Conservation (phyloP, 1,140 invertebrate species). For the Chlorops oryzae region DNA sequence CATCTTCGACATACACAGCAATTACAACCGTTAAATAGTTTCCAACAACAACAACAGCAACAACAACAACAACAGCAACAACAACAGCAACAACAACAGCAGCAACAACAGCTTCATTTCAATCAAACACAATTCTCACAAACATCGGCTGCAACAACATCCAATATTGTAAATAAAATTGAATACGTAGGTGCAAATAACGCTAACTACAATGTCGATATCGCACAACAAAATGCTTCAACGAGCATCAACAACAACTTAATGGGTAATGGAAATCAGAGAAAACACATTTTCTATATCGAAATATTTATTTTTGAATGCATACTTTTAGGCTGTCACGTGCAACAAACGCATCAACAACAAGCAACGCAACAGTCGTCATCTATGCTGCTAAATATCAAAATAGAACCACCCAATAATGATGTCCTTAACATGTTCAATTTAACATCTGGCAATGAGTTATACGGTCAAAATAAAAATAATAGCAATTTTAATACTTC, state of each 20-base stretch:
- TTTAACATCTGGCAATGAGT: conserved; percentile 13
- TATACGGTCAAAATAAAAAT: conserved; percentile 9
- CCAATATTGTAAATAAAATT: too few species aligned
- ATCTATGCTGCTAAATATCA: conserved; percentile 25
- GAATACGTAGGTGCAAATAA: too few species aligned
- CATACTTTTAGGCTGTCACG: too few species aligned
- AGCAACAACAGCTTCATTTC: conserved; percentile 12
- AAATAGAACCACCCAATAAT: conserved; percentile 31
- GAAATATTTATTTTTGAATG: too few species aligned
- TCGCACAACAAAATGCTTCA: too few species aligned
- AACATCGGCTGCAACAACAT: too few species aligned
- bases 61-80: conserved; percentile 23
- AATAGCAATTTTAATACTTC: conserved; percentile 6
- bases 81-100: conserved; percentile 20
- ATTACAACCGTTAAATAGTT: conserved; percentile 2
- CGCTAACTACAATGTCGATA: too few species aligned
- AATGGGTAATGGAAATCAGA: too few species aligned
- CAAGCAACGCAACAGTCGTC: conserved; percentile 17
- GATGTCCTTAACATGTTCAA: conserved; percentile 31
- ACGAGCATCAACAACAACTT: too few species aligned
- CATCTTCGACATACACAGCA: background rate
- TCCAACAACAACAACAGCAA: conserved; percentile 18
- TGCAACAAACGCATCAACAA: conserved; percentile 1
- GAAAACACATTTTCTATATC: too few species aligned
- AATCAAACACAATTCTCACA: too few species aligned